These are phyloP conservation scores for Clarias laeviceps DNA, from an alignment of 2,797 vertebrate genomes.

Conservation along the genomic window DNA sequence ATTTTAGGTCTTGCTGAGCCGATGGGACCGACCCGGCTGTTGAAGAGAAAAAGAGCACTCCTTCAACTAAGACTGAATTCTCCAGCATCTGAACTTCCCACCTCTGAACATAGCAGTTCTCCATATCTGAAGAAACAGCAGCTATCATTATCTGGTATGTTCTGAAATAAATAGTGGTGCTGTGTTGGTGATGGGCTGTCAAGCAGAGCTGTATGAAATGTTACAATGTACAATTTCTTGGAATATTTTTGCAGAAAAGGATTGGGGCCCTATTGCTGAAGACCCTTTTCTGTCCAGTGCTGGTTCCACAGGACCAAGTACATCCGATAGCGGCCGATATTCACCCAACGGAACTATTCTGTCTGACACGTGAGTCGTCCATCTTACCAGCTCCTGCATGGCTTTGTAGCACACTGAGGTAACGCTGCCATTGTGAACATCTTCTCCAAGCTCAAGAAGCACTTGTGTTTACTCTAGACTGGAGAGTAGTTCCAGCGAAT, in stretches of 20 bases:
- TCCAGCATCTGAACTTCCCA: constrained; percentile 25
- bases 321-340: constrained; percentile 75
- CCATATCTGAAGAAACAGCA: constrained; percentile 38
- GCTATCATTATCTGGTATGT: constrained; percentile 21
- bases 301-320: constrained; percentile 55
- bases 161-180: neutral
- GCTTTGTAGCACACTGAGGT: neutral
- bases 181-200: neutral
- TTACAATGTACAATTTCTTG: constrained; percentile 1
- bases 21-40: constrained; percentile 56
- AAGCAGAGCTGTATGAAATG: neutral
- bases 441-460: neutral
- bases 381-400: too few relatives aligned
- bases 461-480: constrained; percentile 55
- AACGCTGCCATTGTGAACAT: neutral
- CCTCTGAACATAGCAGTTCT: constrained; percentile 25
- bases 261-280: constrained; percentile 69
- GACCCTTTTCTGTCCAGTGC: constrained; percentile 56
- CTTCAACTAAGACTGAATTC: constrained; percentile 63
- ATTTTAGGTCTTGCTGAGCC: constrained; percentile 65
- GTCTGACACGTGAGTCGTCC: constrained; percentile 41
- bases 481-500: constrained; percentile 67
- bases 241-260: constrained; percentile 66
- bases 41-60: constrained; percentile 75
- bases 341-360: constrained; percentile 63